These are phyloP conservation scores for Archips crataeganus DNA, from an alignment of 2,888 invertebrate species.

Conservation along the genomic window DNA sequence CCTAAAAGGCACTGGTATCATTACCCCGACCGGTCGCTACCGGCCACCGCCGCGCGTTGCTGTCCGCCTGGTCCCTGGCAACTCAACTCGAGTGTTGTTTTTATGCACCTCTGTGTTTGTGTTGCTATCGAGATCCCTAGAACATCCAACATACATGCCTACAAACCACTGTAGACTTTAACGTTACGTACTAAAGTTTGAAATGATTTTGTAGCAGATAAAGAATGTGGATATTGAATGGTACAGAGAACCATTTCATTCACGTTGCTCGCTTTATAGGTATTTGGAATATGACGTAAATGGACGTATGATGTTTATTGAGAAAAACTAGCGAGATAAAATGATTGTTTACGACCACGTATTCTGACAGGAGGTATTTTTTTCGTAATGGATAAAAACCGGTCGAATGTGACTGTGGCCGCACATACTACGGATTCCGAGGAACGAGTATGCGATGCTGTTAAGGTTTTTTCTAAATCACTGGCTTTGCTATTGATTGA, in stretches of 20 bases:
- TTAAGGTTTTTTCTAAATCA: slow-evolving; percentile 35
- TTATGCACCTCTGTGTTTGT: slow-evolving; percentile 76
- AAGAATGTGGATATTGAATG: slow-evolving; percentile 60
- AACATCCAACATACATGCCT: slow-evolving; percentile 35
- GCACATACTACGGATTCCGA: slow-evolving; percentile 36
- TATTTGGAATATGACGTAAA: slow-evolving; percentile 70
- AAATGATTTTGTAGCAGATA: neutral
- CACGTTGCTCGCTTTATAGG: slow-evolving; percentile 68
- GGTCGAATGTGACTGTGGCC: slow-evolving; percentile 23
- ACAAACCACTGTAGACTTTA: slow-evolving; percentile 40
- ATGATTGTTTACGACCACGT: slow-evolving; percentile 42
- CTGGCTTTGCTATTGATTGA: slow-evolving; percentile 29
- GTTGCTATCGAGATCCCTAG: slow-evolving; percentile 71
- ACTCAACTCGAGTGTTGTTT: slow-evolving; percentile 69
- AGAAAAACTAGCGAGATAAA: slow-evolving; percentile 42
- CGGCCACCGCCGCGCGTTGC: slow-evolving; percentile 62
- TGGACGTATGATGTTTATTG: slow-evolving; percentile 42
- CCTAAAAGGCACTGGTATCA: slow-evolving; percentile 83
- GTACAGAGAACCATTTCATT: slow-evolving; percentile 74
- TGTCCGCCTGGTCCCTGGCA: slow-evolving; percentile 75
- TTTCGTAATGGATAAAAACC: slow-evolving; percentile 37
- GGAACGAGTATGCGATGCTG: slow-evolving; percentile 36
- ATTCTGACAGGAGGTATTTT: slow-evolving; percentile 37
- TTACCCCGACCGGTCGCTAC: slow-evolving; percentile 73
- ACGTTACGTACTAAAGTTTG: neutral